These are phyloP conservation scores for Ashinkailepas kermadecensis DNA, from an alignment of 2,888 invertebrate genomes.

Conservation along the genomic window DNA sequence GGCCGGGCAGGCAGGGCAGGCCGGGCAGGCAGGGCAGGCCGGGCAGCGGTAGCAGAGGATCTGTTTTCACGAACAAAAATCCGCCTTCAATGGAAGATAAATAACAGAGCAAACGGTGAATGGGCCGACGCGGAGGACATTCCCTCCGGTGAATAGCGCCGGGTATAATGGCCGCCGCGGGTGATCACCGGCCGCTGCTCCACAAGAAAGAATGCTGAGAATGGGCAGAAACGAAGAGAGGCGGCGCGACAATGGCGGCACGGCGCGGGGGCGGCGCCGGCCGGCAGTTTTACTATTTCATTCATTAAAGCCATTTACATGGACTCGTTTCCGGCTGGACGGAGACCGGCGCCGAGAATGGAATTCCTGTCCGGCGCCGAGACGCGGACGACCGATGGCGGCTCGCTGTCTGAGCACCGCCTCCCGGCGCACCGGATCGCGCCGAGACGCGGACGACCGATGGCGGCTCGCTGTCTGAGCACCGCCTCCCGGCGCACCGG, in stretches of 20 bases:
- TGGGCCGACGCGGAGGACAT: background rate
- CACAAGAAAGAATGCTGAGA: slow-evolving; percentile 18
- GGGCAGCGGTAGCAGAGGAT: background rate
- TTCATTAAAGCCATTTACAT: slow-evolving; percentile 22
- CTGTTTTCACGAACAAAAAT: slow-evolving; percentile 11
- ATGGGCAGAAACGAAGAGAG: slow-evolving; percentile 7
- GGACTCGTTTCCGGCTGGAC: background rate
- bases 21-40: background rate
- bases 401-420: background rate
- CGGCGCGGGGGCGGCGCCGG: background rate
- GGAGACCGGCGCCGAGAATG: background rate
- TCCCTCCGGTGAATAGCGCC: background rate
- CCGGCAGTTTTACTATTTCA: slow-evolving; percentile 19
- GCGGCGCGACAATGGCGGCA: background rate
- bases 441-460: background rate
- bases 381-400: background rate
- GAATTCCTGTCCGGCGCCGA: background rate
- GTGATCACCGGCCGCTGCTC: background rate
- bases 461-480: background rate
- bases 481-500: background rate
- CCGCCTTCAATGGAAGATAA: slow-evolving; percentile 12
- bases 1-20: too few relatives aligned
- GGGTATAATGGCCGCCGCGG: background rate
- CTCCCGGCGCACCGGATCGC: background rate
- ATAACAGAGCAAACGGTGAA: background rate